phyloP scores from a whole-genome alignment of 2,888 invertebrate species.

The Anaspis maculata region DNA sequence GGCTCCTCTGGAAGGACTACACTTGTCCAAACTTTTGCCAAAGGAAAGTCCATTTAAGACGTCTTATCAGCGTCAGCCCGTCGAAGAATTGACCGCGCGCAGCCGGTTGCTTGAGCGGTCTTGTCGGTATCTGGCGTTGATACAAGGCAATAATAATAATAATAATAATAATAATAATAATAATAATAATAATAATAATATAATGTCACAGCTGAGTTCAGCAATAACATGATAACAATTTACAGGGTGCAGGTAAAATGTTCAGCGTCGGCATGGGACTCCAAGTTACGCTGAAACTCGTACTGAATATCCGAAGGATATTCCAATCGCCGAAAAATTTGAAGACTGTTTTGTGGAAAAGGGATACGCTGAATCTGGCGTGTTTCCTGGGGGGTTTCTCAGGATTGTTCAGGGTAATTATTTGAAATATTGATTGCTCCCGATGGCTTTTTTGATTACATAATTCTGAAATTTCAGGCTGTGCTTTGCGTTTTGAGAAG shows the following conservation, averaged over 20 bases:
- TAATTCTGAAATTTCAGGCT: slow-evolving; percentile 42
- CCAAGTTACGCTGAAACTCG: slow-evolving; percentile 51
- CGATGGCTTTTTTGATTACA: neutral
- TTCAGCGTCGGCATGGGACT: slow-evolving; percentile 54
- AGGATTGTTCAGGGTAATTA: slow-evolving; percentile 55
- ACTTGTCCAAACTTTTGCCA: too few species aligned
- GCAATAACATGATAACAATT: too few species aligned
- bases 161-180: too few species aligned
- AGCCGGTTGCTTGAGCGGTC: too few species aligned
- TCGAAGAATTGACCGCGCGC: too few species aligned
- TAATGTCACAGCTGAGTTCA: too few species aligned
- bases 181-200: too few species aligned
- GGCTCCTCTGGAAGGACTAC: too few species aligned
- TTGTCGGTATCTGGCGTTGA: too few species aligned
- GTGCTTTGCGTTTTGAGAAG: slow-evolving; percentile 59
- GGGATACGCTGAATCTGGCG: slow-evolving; percentile 53
- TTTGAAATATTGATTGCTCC: neutral
- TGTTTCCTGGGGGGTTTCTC: slow-evolving; percentile 62
- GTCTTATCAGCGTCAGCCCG: too few species aligned
- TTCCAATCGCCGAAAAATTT: slow-evolving; percentile 46
- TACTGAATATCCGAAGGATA: slow-evolving; percentile 49
- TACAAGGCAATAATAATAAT: too few species aligned
- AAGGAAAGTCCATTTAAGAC: too few species aligned
- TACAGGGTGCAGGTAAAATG: slow-evolving; percentile 50
- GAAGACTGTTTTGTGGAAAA: slow-evolving; percentile 46